Evolutionary conservation across 2,797 vertebrate genomes (phyloP).

Genomic region (Ctenopoma kingsleyae): DNA sequence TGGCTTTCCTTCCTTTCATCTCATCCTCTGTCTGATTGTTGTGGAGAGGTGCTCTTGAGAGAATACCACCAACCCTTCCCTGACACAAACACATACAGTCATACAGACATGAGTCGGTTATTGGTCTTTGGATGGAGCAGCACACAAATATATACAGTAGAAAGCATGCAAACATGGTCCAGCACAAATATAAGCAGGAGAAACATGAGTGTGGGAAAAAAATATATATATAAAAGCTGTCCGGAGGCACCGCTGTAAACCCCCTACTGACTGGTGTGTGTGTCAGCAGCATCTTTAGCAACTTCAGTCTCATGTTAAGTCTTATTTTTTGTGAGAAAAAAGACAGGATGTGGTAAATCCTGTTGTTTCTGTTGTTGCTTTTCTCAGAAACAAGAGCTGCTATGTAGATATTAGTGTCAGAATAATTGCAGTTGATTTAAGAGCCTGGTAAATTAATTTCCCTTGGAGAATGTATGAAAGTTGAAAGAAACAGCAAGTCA

Average conservation of each 20-base stretch:
- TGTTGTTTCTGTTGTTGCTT: background rate
- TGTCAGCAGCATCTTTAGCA: background rate
- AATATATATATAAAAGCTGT: constrained; percentile 7
- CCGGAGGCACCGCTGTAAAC: background rate
- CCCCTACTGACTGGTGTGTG: background rate
- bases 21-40: constrained; percentile 65
- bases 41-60: constrained; percentile 66
- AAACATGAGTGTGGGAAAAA: background rate
- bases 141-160: constrained; percentile 49
- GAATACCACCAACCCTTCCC: constrained; percentile 18
- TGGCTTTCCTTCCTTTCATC: constrained; percentile 68
- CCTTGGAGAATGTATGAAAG: background rate
- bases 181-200: constrained; percentile 44
- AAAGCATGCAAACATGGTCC: constrained; percentile 39
- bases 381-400: background rate
- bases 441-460: background rate
- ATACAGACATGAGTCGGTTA: constrained; percentile 21
- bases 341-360: background rate
- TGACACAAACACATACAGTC: constrained; percentile 24
- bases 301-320: background rate
- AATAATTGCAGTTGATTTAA: background rate
- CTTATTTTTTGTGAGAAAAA: background rate
- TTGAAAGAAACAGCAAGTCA: background rate
- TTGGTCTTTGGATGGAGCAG: constrained; percentile 18
- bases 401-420: background rate